Percentiles rank a stretch among this genome's conserved stretches.
These are phyloP conservation scores for Zaprionus tsacasi DNA, from an alignment of 1,140 invertebrate genomes.

Conservation along the genomic window DNA sequence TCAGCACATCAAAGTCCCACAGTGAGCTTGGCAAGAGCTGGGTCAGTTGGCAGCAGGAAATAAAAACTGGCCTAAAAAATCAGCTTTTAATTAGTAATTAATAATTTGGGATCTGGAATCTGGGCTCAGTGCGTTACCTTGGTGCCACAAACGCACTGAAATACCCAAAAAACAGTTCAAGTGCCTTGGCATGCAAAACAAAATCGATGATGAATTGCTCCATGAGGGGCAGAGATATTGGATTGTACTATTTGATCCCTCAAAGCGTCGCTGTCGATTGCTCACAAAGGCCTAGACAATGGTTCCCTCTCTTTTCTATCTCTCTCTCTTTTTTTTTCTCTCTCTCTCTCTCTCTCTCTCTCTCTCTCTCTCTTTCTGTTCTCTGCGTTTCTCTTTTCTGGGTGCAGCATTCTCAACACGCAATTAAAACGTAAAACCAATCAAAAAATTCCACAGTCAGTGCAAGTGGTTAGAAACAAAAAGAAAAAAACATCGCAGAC, in stretches of 20 bases:
- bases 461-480: slow-evolving; percentile 33
- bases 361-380: too few relatives aligned
- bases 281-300: slow-evolving; percentile 65
- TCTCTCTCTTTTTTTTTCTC: too few relatives aligned
- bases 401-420: slow-evolving; percentile 44
- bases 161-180: slow-evolving; percentile 1
- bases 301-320: slow-evolving; percentile 5
- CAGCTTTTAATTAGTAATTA: slow-evolving; percentile 75
- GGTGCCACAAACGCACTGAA: slow-evolving; percentile 3
- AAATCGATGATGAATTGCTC: slow-evolving; percentile 38
- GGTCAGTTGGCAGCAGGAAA: neutral
- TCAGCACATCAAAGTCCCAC: slow-evolving; percentile 62
- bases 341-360: too few relatives aligned
- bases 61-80: slow-evolving; percentile 20
- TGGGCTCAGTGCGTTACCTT: neutral
- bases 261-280: slow-evolving; percentile 38
- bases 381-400: slow-evolving; percentile 43
- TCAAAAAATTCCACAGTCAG: slow-evolving; percentile 74
- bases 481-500: neutral
- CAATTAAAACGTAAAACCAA: slow-evolving; percentile 79
- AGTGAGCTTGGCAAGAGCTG: neutral
- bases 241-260: slow-evolving; percentile 41
- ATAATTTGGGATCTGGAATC: slow-evolving; percentile 42
- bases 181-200: slow-evolving; percentile 4
- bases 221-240: slow-evolving; percentile 26